These are phyloP conservation scores for Scaptomyza polygonia DNA, from an alignment of 2,888 invertebrate species.

Conservation along the genomic window DNA sequence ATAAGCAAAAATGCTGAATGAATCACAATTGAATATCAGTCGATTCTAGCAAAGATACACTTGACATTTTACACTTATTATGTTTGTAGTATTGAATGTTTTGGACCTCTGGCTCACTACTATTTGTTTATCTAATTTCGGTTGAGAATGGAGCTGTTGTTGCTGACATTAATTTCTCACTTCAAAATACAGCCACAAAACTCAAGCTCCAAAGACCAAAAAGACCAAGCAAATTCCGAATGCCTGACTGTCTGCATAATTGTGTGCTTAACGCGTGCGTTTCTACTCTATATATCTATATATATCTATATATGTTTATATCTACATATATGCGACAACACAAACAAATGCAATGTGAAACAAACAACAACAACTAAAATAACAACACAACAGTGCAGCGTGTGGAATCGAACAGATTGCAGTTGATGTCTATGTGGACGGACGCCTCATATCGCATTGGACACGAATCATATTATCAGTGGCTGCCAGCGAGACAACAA, in stretches of 20 bases:
- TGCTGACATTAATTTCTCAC: conserved; percentile 11
- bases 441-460: conserved; percentile 61
- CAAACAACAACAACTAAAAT: conserved; percentile 52
- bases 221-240: conserved; percentile 65
- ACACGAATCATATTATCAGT: conserved; percentile 77
- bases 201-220: conserved; percentile 5
- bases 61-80: too few species aligned
- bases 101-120: conserved; percentile 17
- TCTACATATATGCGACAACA: conserved; percentile 56
- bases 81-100: conserved; percentile 76
- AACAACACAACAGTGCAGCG: conserved; percentile 21
- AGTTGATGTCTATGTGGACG: conserved; percentile 47
- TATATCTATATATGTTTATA: conserved; percentile 20
- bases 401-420: conserved; percentile 64
- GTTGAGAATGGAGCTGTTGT: conserved; percentile 76
- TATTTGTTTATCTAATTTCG: conserved; percentile 78
- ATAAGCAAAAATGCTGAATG: neutral
- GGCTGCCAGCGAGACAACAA: conserved; percentile 33
- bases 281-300: neutral
- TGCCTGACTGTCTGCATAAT: conserved; percentile 79
- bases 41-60: too few species aligned
- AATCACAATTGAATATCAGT: too few species aligned
- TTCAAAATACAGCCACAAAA: too few species aligned
- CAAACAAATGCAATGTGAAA: conserved; percentile 60
- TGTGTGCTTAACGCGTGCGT: conserved; percentile 78